Evolutionary conservation across 2,888 invertebrate species (phyloP).

Genomic region (Eubasilissa splendida): DNA sequence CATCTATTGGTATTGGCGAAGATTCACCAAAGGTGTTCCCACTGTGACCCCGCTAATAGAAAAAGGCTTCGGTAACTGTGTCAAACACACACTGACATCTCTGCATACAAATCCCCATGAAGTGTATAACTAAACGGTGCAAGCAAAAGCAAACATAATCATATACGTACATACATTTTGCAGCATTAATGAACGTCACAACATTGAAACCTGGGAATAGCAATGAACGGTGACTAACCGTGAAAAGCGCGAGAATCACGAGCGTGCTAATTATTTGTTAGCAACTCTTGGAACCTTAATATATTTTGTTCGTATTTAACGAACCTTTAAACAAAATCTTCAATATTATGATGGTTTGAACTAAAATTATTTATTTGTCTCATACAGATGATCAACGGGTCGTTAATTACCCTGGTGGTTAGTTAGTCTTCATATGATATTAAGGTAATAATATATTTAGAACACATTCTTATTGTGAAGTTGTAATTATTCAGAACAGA

Average conservation of each 20-base stretch:
- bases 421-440: no score
- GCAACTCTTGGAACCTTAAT: no score
- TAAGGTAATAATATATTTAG: no score
- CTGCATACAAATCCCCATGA: background rate
- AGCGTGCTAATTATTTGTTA: background rate
- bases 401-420: no score
- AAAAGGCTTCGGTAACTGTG: conserved; percentile 21
- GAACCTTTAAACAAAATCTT: no score
- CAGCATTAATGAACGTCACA: background rate
- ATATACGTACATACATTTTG: background rate
- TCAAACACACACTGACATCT: background rate
- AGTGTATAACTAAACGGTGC: background rate
- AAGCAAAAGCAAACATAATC: conserved; percentile 1
- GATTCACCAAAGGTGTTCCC: background rate
- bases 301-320: no score
- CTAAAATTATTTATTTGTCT: no score
- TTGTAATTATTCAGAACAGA: no score
- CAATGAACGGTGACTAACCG: background rate
- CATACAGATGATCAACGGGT: no score
- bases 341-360: no score
- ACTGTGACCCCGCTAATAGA: background rate
- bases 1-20: conserved; percentile 10
- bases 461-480: no score
- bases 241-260: background rate
- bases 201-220: background rate